Evolutionary conservation across 2,797 vertebrate genomes (phyloP).

Genomic region (Danio albolineatus): DNA sequence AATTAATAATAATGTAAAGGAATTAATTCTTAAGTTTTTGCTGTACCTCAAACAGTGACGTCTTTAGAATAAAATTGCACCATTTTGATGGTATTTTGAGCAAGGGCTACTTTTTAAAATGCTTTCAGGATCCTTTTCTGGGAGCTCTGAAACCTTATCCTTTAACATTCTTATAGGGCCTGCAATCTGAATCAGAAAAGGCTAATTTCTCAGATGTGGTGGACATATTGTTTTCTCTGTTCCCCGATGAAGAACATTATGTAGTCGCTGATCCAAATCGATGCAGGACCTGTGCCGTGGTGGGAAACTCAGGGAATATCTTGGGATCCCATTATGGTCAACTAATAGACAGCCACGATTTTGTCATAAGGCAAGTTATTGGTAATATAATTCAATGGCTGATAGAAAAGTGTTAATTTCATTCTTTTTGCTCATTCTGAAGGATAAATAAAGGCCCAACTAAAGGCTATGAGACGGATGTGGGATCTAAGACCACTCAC

Average conservation of each 20-base stretch:
- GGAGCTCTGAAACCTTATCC: too few species aligned
- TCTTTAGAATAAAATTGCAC: too few species aligned
- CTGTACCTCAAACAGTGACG: too few species aligned
- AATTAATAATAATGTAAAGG: too few species aligned
- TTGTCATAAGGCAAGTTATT: conserved; percentile 67
- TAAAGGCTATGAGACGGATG: conserved; percentile 84
- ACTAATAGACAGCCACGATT: conserved; percentile 70
- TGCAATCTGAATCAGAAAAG: background rate
- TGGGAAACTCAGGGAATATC: conserved; percentile 82
- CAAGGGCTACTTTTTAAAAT: too few species aligned
- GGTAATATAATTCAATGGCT: too few species aligned
- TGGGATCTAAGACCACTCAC: conserved; percentile 91
- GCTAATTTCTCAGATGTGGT: conserved; percentile 59
- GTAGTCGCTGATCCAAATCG: conserved; percentile 54
- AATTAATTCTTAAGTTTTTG: too few species aligned
- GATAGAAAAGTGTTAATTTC: background rate
- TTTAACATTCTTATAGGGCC: background rate
- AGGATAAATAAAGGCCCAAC: conserved; percentile 95
- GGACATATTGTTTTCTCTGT: conserved; percentile 73
- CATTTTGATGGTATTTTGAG: too few species aligned
- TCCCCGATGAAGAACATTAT: conserved; percentile 66
- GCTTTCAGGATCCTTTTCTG: too few species aligned
- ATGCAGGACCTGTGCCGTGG: conserved; percentile 78
- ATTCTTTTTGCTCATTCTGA: conserved; percentile 37
- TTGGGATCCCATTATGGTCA: conserved; percentile 64